phyloP scores from a whole-genome alignment of 2,113 vertebrate species.

The Bothrops jararaca region DNA sequence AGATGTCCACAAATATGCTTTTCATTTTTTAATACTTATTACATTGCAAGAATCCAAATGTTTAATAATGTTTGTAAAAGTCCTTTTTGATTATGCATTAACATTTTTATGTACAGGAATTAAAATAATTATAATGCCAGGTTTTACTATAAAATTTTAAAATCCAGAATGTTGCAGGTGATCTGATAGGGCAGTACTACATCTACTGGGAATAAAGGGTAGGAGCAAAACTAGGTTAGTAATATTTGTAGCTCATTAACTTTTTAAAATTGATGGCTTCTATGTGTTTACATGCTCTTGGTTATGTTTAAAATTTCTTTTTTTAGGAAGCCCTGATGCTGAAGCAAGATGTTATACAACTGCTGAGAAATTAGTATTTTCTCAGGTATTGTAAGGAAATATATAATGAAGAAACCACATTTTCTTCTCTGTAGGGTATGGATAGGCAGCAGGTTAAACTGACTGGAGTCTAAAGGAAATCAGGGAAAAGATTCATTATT shows the following conservation, averaged over 20 bases:
- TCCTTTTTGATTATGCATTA: background rate
- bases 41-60: background rate
- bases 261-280: background rate
- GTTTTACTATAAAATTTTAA: background rate
- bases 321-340: background rate
- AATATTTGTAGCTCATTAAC: background rate
- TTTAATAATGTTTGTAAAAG: background rate
- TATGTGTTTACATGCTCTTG: background rate
- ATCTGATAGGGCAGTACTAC: background rate
- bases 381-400: background rate
- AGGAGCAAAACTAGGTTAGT: background rate
- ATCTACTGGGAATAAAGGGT: background rate
- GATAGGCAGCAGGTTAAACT: background rate
- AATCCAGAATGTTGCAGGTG: background rate
- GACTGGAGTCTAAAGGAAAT: background rate
- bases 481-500: background rate
- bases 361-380: background rate
- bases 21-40: background rate
- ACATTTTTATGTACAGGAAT: background rate
- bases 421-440: background rate
- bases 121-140: too few relatives aligned
- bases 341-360: background rate
- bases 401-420: background rate
- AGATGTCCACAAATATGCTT: background rate
- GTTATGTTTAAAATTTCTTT: background rate